Percentiles rank a stretch among this genome's conserved stretches.
Evolutionary conservation across 2,888 invertebrate genomes (phyloP).

Genomic region (Melolontha melolontha): DNA sequence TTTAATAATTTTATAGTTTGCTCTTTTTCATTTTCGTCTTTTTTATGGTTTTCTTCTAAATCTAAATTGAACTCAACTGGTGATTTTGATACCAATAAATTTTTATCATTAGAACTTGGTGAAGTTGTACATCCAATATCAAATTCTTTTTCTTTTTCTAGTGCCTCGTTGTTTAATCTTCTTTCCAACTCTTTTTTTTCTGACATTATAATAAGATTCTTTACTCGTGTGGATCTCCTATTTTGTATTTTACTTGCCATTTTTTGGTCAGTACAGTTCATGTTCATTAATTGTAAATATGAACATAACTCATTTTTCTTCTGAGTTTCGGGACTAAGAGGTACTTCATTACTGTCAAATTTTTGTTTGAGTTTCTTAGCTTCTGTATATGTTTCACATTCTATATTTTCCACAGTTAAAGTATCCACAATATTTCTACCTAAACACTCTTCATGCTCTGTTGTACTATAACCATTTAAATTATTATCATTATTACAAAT

Average conservation of each 20-base stretch:
- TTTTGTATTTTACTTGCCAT: conserved; percentile 55
- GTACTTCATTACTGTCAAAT: conserved; percentile 38
- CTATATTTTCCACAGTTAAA: conserved; percentile 11
- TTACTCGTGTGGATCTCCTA: conserved; percentile 60
- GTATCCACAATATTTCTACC: background rate
- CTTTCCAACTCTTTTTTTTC: conserved; percentile 49
- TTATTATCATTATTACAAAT: background rate
- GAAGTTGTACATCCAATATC: background rate
- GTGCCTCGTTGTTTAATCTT: conserved; percentile 42
- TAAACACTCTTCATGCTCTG: background rate
- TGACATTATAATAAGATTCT: conserved; percentile 56
- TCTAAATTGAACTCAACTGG: conserved; percentile 11
- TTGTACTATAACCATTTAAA: conserved; percentile 5
- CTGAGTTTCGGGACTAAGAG: conserved; percentile 59
- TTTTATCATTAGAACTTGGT: background rate
- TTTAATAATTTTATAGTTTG: background rate
- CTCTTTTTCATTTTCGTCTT: background rate
- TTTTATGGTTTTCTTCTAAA: background rate
- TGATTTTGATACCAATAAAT: conserved; percentile 10
- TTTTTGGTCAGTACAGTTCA: conserved; percentile 58
- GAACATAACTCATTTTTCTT: conserved; percentile 61
- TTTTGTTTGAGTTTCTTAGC: conserved; percentile 2
- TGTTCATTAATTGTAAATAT: conserved; percentile 61
- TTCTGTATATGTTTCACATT: conserved; percentile 1
- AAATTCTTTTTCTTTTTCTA: conserved; percentile 24